phyloP scores from a whole-genome alignment of 2,888 invertebrate species.

The Leucoma salicis region DNA sequence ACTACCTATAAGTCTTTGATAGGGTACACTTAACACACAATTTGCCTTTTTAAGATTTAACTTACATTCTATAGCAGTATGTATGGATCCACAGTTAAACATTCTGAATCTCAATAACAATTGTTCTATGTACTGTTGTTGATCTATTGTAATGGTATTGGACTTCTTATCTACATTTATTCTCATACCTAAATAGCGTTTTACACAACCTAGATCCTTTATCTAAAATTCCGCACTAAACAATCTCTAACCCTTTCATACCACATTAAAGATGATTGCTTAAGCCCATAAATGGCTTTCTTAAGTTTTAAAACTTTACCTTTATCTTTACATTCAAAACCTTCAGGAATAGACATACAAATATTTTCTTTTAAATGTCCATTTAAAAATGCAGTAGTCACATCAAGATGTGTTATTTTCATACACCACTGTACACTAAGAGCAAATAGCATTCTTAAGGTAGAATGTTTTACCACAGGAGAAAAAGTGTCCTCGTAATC shows the following conservation, averaged over 20 bases:
- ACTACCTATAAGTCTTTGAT: conserved; percentile 3
- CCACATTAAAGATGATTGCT: conserved; percentile 2
- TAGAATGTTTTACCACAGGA: conserved; percentile 7
- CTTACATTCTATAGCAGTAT: too few relatives aligned
- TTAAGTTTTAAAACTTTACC: conserved; percentile 2
- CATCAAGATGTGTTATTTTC: neutral
- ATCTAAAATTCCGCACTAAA: neutral
- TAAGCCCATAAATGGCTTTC: conserved; percentile 2
- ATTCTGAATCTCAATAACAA: too few relatives aligned
- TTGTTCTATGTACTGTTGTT: conserved; percentile 1
- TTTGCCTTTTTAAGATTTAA: too few relatives aligned
- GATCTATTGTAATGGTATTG: too few relatives aligned
- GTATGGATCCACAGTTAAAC: too few relatives aligned
- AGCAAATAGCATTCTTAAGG: neutral
- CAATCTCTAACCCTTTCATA: conserved; percentile 22
- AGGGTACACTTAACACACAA: neutral
- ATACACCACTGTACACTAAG: neutral
- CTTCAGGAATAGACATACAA: neutral
- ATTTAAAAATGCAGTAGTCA: too few relatives aligned
- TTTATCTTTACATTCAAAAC: neutral
- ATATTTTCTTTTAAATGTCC: neutral
- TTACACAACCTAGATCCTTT: too few relatives aligned
- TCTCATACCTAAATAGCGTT: too few relatives aligned
- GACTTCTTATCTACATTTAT: conserved; percentile 2
- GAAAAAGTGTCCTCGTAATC: conserved; percentile 7